These are phyloP conservation scores for Cinara cedri DNA, from an alignment of 2,888 invertebrate species.

Conservation along the genomic window DNA sequence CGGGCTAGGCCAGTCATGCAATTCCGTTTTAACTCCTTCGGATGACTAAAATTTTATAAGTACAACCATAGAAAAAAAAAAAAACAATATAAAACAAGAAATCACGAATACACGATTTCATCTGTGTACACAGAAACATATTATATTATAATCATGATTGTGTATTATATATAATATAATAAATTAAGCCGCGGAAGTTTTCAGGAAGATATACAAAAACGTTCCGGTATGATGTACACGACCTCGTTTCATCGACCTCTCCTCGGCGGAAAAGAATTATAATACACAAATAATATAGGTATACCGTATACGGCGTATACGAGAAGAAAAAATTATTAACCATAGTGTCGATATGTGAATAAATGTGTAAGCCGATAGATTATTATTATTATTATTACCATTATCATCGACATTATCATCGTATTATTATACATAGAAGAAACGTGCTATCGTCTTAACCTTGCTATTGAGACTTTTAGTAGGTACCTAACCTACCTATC, in stretches of 20 bases:
- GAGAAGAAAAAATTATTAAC: not conserved
- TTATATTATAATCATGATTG: not conserved
- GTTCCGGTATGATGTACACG: conserved; percentile 44
- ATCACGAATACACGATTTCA: conserved; percentile 35
- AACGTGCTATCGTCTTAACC: conserved; percentile 8
- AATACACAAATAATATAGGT: too few species aligned
- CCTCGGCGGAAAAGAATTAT: not conserved
- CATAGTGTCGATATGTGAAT: conserved; percentile 6
- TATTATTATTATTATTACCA: not conserved
- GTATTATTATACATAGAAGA: conserved; percentile 4
- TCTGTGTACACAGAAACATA: not conserved
- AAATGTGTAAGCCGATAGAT: not conserved
- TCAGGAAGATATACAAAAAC: conserved; percentile 11
- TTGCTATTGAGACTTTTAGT: conserved; percentile 15
- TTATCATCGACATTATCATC: not conserved
- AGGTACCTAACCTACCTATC: too few species aligned
- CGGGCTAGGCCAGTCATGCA: not conserved
- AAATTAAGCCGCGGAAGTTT: conserved; percentile 31
- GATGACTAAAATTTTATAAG: not conserved
- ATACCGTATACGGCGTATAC: too few species aligned
- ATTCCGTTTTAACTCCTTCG: conserved; percentile 3
- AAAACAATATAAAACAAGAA: not conserved
- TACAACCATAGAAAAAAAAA: not conserved
- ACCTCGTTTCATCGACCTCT: conserved; percentile 40
- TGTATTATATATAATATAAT: not conserved